Percentiles rank a stretch among this genome's conserved stretches.
Conservation (phyloP, 2,888 invertebrate genomes). For the Melanchra persicariae region DNA sequence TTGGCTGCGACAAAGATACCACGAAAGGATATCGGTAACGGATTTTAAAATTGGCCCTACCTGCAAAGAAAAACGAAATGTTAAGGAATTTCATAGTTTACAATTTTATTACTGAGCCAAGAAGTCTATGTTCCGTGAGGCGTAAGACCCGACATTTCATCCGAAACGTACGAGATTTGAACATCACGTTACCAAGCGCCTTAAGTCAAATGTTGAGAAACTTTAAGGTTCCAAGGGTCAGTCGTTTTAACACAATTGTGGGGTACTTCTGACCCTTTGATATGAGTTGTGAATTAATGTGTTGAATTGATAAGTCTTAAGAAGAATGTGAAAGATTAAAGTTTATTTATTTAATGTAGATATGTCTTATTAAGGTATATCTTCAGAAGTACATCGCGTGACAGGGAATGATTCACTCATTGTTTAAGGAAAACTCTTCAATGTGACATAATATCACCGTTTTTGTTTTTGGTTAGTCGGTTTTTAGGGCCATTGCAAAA, state of each 20-base stretch:
- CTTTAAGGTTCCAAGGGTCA: constrained; percentile 57
- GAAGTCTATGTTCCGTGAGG: too few relatives aligned
- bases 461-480: too few relatives aligned
- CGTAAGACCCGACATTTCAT: not conserved
- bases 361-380: not conserved
- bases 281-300: constrained; percentile 48
- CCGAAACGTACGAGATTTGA: not conserved
- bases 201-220: constrained; percentile 47
- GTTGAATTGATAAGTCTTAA: constrained; percentile 34
- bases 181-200: not conserved
- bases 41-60: too few relatives aligned
- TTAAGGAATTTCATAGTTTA: too few relatives aligned
- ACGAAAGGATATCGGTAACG: too few relatives aligned
- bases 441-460: too few relatives aligned
- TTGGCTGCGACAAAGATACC: too few relatives aligned
- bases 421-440: too few relatives aligned
- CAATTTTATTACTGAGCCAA: too few relatives aligned
- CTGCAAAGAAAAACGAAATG: too few relatives aligned
- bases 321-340: constrained; percentile 2
- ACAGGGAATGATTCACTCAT: not conserved
- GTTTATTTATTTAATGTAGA: not conserved
- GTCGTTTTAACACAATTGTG: constrained; percentile 51
- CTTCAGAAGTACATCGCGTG: not conserved
- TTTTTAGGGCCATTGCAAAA: too few relatives aligned
- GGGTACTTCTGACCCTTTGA: constrained; percentile 42